These are phyloP conservation scores for Pectinophora gossypiella DNA, from an alignment of 1,140 invertebrate genomes.

Conservation along the genomic window DNA sequence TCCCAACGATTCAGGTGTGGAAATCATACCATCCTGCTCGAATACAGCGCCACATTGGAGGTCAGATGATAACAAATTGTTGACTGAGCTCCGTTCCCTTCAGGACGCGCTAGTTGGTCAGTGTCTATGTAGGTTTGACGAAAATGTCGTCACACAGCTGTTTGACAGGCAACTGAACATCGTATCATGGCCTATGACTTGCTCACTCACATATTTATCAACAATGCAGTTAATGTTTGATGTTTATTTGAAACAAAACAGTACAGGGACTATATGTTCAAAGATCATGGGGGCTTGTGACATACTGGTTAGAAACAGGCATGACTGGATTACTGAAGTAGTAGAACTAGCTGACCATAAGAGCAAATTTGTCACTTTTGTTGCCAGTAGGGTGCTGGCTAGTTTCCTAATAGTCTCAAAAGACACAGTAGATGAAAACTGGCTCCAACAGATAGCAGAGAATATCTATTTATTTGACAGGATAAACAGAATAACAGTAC, in stretches of 20 bases:
- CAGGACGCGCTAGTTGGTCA: conserved; percentile 82
- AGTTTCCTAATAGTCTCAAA: conserved; percentile 90
- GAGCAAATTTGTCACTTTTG: conserved; percentile 88
- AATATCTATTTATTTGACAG: conserved; percentile 77
- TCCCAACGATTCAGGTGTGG: conserved; percentile 39
- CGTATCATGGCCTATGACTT: conserved; percentile 82
- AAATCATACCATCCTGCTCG: conserved; percentile 55
- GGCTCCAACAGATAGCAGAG: conserved; percentile 85
- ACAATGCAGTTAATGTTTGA: conserved; percentile 89
- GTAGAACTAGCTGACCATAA: conserved; percentile 85
- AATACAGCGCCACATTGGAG: conserved; percentile 47
- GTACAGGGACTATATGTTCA: conserved; percentile 86
- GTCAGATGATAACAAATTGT: conserved; percentile 51
- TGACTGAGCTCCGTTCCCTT: conserved; percentile 60
- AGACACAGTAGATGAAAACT: conserved; percentile 84
- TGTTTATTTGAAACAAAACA: conserved; percentile 89
- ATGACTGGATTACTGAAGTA: conserved; percentile 88
- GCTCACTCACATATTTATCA: conserved; percentile 85
- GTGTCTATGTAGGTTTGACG: conserved; percentile 86
- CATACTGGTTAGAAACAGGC: conserved; percentile 86
- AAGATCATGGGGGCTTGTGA: conserved; percentile 87
- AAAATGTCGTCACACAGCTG: conserved; percentile 80
- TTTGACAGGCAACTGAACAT: conserved; percentile 81
- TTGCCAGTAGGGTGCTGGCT: conserved; percentile 86
- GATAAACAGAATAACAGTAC: conserved; percentile 75